Conservation (phyloP, 2,888 invertebrate genomes). For the Saturnia pavonia region DNA sequence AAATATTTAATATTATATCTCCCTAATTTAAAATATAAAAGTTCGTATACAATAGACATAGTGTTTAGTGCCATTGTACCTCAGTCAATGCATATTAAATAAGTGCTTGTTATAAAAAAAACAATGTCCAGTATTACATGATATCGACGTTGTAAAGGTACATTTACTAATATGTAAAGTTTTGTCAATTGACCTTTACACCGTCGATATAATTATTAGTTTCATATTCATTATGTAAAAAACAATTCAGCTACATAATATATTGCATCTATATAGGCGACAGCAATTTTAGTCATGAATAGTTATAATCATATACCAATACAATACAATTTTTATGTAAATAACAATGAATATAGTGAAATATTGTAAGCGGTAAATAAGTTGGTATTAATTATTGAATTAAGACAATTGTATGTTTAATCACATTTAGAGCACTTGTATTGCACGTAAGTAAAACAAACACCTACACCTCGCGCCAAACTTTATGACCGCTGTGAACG, state of each 20-base stretch:
- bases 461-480: no score
- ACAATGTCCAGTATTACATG: background rate
- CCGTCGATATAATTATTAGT: background rate
- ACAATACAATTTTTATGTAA: background rate
- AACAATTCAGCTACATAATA: background rate
- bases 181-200: no score
- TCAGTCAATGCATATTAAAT: background rate
- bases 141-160: no score
- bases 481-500: no score
- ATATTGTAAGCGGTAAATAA: background rate
- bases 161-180: no score
- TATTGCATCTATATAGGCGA: background rate
- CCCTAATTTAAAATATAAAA: background rate
- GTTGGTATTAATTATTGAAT: background rate
- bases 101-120: slow-evolving; percentile 11
- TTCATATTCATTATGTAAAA: background rate
- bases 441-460: slow-evolving; percentile 20
- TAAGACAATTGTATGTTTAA: background rate
- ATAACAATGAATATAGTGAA: background rate
- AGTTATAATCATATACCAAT: background rate
- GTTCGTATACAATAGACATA: background rate
- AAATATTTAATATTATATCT: background rate
- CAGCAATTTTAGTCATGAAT: background rate
- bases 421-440: slow-evolving; percentile 16
- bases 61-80: background rate